Evolutionary conservation across 2,113 vertebrate genomes (phyloP), one percentile per base, ranked within the genome.

Genomic region (Oenanthe oenanthe): DNA sequence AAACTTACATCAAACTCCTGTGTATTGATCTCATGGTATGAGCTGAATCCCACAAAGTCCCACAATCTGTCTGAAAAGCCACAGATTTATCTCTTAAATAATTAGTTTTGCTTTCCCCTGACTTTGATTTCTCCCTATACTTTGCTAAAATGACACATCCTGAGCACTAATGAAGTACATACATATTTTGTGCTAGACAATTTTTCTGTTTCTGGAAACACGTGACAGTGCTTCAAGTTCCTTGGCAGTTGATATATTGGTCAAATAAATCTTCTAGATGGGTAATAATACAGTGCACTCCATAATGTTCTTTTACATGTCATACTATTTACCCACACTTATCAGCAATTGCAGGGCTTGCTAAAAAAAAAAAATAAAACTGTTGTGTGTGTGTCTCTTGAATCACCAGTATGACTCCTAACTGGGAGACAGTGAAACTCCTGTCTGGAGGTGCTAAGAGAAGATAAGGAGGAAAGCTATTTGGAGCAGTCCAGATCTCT

Each of bases 231-330:
- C 63, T 97, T 88, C 78, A 72, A 84, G 0, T 34, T 53, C 66
- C 65, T 53, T 66, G 54, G 83, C 1, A 1, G 29, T 9, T 80
- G 79, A 71, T 85, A 43, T 87, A 94, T 92, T 83, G 51, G 72
- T 74, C 72, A 91, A 94, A 95, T 95, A 94, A 93, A 94, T 93
- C 78, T 88, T 95, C n/a, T 43, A 73, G 75, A 93, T 60, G 71
- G 74, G 57, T 93, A 84, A 94, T 78, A 96, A 89, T 57, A 81
- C 31, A 70, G 42, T 20, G 24, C 32, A 62, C 42, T 89, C 42
- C 5, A 1, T 60, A 91, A 70, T 65, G 51, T 34, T 85, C 61
- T 70, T 75, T 88, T 89, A n/a, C 20, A 61, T 40, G 24, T 71
- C 76, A 38, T 89, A 53, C 93, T 81, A 92, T 91, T 92, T 96